Evolutionary conservation across 2,888 invertebrate genomes (phyloP).

Genomic region (Torymus aiolomorphi): DNA sequence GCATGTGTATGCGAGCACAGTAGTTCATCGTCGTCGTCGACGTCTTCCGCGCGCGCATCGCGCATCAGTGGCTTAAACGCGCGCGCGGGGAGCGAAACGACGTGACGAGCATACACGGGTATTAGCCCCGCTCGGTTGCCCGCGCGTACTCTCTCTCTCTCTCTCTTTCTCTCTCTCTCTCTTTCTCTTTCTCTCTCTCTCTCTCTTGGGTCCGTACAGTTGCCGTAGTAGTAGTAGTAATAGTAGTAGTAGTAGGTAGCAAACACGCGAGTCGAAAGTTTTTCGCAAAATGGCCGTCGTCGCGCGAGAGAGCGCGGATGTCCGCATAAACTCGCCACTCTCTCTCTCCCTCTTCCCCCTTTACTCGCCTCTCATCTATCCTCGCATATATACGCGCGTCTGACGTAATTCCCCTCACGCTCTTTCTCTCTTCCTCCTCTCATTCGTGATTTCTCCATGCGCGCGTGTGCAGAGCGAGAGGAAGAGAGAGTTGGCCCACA

Average conservation of each 20-base stretch:
- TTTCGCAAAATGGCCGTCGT: constrained; percentile 76
- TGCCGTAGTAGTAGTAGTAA: constrained; percentile 48
- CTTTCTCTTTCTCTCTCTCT: constrained; percentile 9
- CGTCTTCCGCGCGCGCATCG: background rate
- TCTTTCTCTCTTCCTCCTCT: constrained; percentile 59
- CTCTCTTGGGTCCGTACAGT: background rate
- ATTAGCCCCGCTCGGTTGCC: constrained; percentile 69
- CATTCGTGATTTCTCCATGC: constrained; percentile 74
- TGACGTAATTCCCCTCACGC: constrained; percentile 60
- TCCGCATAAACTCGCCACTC: constrained; percentile 70
- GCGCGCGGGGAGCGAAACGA: constrained; percentile 58
- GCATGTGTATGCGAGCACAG: background rate
- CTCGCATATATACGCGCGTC: constrained; percentile 54
- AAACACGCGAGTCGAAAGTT: constrained; percentile 64
- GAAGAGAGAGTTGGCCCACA: constrained; percentile 44
- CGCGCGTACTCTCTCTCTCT: constrained; percentile 27
- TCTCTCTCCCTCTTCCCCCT: constrained; percentile 58
- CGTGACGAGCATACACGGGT: constrained; percentile 72
- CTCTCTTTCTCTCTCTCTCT: constrained; percentile 5
- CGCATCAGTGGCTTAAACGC: constrained; percentile 47
- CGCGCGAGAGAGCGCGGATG: constrained; percentile 67
- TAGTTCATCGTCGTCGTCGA: constrained; percentile 28
- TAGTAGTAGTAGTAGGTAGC: constrained; percentile 45
- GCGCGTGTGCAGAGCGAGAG: too few species aligned
- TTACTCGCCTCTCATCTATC: constrained; percentile 61